Evolutionary conservation across 2,797 vertebrate species (phyloP), one percentile per base, ranked within the genome.

Genomic region (Crocidura indochinensis): DNA sequence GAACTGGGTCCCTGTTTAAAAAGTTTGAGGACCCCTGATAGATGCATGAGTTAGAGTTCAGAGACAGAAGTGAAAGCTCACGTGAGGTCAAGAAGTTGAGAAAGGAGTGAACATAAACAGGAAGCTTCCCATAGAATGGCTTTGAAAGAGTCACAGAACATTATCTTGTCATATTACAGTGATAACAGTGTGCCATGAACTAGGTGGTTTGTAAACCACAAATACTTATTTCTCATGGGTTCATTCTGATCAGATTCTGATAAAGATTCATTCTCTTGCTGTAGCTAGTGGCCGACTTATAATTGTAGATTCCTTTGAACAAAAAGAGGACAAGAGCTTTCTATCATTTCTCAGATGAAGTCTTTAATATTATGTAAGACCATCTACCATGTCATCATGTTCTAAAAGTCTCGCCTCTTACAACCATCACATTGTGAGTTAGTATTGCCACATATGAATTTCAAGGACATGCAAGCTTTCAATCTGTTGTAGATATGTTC

Each of bases 231-330:
- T 75, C 10, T 73, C 15, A 15, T 76, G 27, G 31, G 49, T 31
- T 1, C 26, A 15, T 26, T 62, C 62, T 69, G 29, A 22, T 11
- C 44, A 6, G 51, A 27, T 20, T 62, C 73, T 67, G 38, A 27
- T 9, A 27, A 56, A 8, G 17, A 6, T 56, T 46, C 29, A 6
- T 56, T 46, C 29, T 22, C 44, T 53, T 69, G 4, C 0, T 2
- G 49, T 29, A 10, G 22, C 51, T 53, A 12, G 76, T 6, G 2
- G n/a, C 68, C 7, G 2, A 5, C 62, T 31, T 71, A 14, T 29
- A 15, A 1, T 6, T 26, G 12, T 24, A 51, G 8, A 20, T 19
- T 81, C 26, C 14, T 0, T 0, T 0, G 20, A 8, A 6, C 24
- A 22, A n/a, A 26, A 51, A 75, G 20, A 31, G 64, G n/a, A 8